Evolutionary conservation across 2,888 invertebrate species (phyloP).

Genomic region (Stenchaetothrips biformis): DNA sequence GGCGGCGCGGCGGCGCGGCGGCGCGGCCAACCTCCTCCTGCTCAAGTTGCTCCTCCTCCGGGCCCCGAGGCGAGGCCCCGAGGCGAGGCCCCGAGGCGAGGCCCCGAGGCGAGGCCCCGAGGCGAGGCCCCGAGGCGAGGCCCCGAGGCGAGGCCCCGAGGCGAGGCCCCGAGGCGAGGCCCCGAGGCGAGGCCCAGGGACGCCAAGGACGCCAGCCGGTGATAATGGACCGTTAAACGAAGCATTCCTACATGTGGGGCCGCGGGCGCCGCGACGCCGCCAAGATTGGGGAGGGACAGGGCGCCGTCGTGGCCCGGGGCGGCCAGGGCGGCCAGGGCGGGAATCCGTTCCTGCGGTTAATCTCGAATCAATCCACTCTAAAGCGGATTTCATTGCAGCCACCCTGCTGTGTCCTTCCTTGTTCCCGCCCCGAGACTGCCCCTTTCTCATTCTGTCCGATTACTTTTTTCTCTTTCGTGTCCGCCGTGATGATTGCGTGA

Average conservation of each 20-base stretch:
- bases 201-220: background rate
- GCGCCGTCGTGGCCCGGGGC: no score
- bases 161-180: background rate
- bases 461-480: background rate
- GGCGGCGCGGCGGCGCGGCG: no score
- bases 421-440: background rate
- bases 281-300: background rate
- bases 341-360: no score
- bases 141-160: background rate
- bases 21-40: no score
- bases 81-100: background rate
- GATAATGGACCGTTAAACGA: slow-evolving; percentile 23
- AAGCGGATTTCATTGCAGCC: no score
- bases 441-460: background rate
- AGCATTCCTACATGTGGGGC: slow-evolving; percentile 11
- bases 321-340: no score
- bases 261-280: background rate
- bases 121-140: no score
- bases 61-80: background rate
- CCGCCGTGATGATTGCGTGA: background rate
- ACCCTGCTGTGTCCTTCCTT: no score
- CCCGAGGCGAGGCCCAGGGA: background rate
- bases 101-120: background rate
- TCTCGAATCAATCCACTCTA: no score
- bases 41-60: no score